phyloP scores from a whole-genome alignment of 2,797 vertebrate species.

The Sebastes taczanowskii region DNA sequence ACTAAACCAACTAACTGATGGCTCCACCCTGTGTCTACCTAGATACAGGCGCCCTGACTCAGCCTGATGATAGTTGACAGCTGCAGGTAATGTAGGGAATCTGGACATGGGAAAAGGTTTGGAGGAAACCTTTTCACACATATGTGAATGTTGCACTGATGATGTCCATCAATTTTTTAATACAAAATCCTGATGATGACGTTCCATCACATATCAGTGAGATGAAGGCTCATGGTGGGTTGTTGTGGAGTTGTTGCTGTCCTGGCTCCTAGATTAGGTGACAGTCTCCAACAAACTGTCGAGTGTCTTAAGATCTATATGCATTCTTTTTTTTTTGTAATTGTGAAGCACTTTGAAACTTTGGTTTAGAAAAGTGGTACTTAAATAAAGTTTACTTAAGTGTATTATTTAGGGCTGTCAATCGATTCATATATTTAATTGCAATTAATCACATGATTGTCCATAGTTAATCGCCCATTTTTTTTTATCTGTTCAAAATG shows the following conservation, averaged over 20 bases:
- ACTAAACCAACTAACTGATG: too few species aligned
- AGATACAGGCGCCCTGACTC: background rate
- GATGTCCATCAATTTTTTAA: background rate
- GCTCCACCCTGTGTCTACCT: too few species aligned
- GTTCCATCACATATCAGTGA: background rate
- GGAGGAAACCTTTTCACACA: too few species aligned
- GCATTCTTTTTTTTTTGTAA: too few species aligned
- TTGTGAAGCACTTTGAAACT: background rate
- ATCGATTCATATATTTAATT: too few species aligned
- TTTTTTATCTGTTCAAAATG: too few species aligned
- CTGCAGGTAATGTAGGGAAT: background rate
- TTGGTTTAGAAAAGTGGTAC: background rate
- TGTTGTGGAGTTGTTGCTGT: background rate
- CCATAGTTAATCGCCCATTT: too few species aligned
- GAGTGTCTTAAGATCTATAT: background rate
- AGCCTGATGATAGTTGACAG: background rate
- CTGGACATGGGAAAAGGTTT: background rate
- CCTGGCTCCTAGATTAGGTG: slow-evolving; percentile 9
- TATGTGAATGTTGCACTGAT: background rate
- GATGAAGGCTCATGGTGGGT: too few species aligned
- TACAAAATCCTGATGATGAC: background rate
- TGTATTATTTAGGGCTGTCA: background rate
- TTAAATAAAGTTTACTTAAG: background rate
- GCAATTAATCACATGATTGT: too few species aligned
- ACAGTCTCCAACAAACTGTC: background rate